phyloP scores from a whole-genome alignment of 2,797 vertebrate genomes.

The Vultur gryphus region DNA sequence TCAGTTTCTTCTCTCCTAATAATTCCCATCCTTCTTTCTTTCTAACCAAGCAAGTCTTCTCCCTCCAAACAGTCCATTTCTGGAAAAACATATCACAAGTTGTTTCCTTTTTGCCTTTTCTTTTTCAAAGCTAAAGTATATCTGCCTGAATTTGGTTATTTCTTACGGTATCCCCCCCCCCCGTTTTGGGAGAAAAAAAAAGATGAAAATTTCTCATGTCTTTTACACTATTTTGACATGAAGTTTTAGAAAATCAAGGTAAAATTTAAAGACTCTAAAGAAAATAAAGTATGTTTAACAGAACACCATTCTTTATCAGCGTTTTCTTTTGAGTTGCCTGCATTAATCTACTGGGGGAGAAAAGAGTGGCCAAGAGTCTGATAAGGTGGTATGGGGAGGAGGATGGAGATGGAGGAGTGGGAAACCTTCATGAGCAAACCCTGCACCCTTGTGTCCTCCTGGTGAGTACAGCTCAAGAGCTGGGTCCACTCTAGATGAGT shows the following conservation, averaged over 20 bases:
- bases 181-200: not conserved
- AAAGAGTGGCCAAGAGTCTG: not conserved
- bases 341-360: not conserved
- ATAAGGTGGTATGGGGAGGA: not conserved
- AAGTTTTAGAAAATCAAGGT: not conserved
- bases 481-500: not conserved
- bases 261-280: not conserved
- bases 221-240: not conserved
- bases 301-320: not conserved
- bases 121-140: not conserved
- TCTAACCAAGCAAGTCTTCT: not conserved
- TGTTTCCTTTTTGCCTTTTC: not conserved
- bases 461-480: not conserved
- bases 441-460: not conserved
- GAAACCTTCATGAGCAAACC: not conserved
- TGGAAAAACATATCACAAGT: not conserved
- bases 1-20: not conserved
- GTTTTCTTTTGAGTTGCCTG: fast-evolving
- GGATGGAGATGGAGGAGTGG: not conserved
- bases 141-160: not conserved
- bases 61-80: not conserved
- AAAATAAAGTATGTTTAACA: not conserved
- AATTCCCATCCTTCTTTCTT: not conserved
- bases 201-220: not conserved
- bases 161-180: not conserved